Percentiles rank a stretch among this genome's conserved stretches.
Evolutionary conservation across 2,113 vertebrate genomes (phyloP).

Genomic region (Grammomys dolichurus): DNA sequence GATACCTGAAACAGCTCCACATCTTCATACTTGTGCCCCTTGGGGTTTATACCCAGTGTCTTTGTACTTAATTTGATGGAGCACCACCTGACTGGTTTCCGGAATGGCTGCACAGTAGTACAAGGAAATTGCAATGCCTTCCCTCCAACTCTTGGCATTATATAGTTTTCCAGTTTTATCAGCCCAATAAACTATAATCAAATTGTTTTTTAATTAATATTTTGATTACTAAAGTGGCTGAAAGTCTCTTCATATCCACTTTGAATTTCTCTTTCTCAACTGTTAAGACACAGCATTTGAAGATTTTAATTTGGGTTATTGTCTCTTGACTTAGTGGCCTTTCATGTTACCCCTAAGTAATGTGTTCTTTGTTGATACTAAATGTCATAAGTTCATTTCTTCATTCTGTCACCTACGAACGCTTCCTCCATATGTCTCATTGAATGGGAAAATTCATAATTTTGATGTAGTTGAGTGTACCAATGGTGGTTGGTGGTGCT

Average conservation of each 20-base stretch:
- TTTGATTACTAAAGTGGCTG: slow-evolving; percentile 51
- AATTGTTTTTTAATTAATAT: slow-evolving; percentile 54
- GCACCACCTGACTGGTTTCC: not conserved
- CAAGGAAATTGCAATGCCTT: not conserved
- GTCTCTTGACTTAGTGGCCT: slow-evolving; percentile 24
- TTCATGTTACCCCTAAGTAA: slow-evolving; percentile 46
- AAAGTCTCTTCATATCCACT: slow-evolving; percentile 41
- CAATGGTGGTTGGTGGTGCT: not conserved
- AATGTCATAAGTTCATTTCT: slow-evolving; percentile 38
- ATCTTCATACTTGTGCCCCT: not conserved
- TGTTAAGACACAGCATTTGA: slow-evolving; percentile 34
- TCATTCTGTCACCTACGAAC: not conserved
- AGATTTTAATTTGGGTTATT: slow-evolving; percentile 41
- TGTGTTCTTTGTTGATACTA: slow-evolving; percentile 17
- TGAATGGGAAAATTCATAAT: not conserved
- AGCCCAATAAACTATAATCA: not conserved
- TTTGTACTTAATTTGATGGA: not conserved
- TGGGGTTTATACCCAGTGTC: not conserved
- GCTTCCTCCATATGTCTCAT: slow-evolving; percentile 1
- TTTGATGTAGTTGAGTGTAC: not conserved
- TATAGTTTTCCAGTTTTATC: slow-evolving; percentile 40
- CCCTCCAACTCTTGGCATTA: slow-evolving; percentile 7
- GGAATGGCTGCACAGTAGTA: not conserved
- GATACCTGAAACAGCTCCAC: not conserved
- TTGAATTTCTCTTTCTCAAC: slow-evolving; percentile 53